Percentiles rank a stretch among this genome's conserved stretches.
phyloP scores from a whole-genome alignment of 2,888 invertebrate species.

The Stenurella melanura region DNA sequence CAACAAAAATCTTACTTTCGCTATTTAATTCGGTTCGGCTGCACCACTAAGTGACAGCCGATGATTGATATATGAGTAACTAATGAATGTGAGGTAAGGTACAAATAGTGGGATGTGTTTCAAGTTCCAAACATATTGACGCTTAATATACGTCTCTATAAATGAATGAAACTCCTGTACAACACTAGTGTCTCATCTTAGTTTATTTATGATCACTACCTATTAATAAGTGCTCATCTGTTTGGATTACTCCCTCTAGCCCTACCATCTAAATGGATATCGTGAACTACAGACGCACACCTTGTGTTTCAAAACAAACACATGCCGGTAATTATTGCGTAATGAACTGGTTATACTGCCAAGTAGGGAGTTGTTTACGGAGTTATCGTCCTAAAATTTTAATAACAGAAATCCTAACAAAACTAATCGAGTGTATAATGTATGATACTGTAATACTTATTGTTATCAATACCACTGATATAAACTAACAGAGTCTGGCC shows the following conservation, averaged over 20 bases:
- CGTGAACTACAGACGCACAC: background rate
- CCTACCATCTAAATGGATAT: background rate
- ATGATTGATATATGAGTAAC: no score
- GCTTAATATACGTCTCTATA: background rate
- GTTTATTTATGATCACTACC: background rate
- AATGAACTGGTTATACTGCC: background rate
- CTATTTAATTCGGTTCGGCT: no score
- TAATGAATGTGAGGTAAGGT: no score
- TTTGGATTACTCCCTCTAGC: background rate
- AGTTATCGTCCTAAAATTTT: background rate
- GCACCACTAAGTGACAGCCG: no score
- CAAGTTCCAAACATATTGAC: no score
- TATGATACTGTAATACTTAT: background rate
- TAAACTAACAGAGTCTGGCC: no score
- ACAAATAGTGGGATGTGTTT: no score
- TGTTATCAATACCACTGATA: background rate
- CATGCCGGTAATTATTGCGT: background rate
- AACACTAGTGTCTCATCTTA: background rate
- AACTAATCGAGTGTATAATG: background rate
- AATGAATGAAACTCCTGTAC: background rate
- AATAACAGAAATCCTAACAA: background rate
- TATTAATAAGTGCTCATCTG: background rate
- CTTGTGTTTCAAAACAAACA: background rate
- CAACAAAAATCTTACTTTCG: no score
- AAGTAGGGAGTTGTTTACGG: background rate